Conservation (phyloP, 2,888 invertebrate genomes). For the Dione vanillae region DNA sequence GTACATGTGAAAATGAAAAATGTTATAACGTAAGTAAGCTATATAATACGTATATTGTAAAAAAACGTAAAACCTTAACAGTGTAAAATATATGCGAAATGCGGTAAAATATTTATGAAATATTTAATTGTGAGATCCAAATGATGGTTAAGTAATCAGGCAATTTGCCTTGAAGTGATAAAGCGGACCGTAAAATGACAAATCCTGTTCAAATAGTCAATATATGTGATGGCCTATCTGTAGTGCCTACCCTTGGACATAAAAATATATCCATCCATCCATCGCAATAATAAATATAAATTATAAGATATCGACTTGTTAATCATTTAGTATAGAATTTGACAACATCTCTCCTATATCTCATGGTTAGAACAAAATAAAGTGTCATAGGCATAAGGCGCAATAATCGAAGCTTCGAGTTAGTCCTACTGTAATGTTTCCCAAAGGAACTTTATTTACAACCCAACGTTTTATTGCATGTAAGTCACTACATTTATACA, state of each 20-base stretch:
- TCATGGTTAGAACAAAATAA: conserved; percentile 5
- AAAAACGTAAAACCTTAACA: too few species aligned
- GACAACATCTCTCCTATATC: not conserved
- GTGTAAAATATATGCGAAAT: not conserved
- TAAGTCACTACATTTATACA: conserved; percentile 36
- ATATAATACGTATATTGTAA: too few species aligned
- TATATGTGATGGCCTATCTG: conserved; percentile 36
- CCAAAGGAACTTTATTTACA: conserved; percentile 40
- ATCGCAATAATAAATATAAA: conserved; percentile 26
- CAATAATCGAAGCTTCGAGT: conserved; percentile 16
- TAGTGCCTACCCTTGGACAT: conserved; percentile 36
- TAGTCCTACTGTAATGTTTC: conserved; percentile 43
- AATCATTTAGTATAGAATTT: not conserved
- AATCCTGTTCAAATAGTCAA: conserved; percentile 35
- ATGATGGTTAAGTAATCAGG: conserved; percentile 28
- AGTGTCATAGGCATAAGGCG: conserved; percentile 5
- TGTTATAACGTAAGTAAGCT: too few species aligned
- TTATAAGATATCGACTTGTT: too few species aligned
- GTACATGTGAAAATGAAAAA: too few species aligned
- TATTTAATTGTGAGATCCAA: conserved; percentile 25
- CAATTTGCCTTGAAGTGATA: conserved; percentile 35
- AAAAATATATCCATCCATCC: too few species aligned
- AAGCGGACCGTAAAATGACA: conserved; percentile 37
- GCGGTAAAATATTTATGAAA: not conserved
- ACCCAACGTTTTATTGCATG: conserved; percentile 44